Base-by-base conservation (phyloP, 2,888 invertebrate genomes). In the Ditula angustiorana region DNA sequence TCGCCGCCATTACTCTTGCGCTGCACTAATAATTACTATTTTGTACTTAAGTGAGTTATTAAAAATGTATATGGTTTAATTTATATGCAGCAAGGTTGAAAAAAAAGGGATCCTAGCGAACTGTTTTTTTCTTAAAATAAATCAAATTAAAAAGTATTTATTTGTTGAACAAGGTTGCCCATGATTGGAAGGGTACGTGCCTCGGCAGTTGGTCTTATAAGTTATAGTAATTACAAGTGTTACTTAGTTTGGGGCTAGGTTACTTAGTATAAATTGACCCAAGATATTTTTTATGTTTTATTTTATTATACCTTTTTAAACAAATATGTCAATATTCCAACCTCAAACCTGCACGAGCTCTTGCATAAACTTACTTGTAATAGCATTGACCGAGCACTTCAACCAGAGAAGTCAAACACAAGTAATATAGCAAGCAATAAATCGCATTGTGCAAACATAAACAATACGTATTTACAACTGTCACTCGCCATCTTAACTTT, bases 1-100 rank as follows among this genome's bases (percentile, higher is more conserved):
- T 41, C 53, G 64, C 68, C 69, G 73, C 72, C 77, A 82, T 83
- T 74, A 77, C 62, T 82, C 78, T 80, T 78, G 50, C 19, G 46
- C 13, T 26, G 16, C 35, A 28, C 58, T 46, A 59, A 64, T 59
- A 58, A 64, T 58, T 52, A 61, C 56, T 61, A 57, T 58, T 63
- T 41, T 44, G 62, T 7, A 41, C 19, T 69, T 77, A 79, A 83
- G 79, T 80, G 80, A 74, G 77, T 74, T 70, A 68, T 68, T 72
- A 74, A 77, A 72, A 67, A 61, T 68, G 62, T 58, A 58, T 33
- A n/a, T n/a, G n/a, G n/a, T n/a, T n/a, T n/a, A n/a, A 10, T 21
- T 21, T 19, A 52, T 33, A 53, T 61, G 57, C 58, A 58, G 52
- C 44, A 57, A 57, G 57, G 28, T 55, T 41, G 10, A 46, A 37